Evolutionary conservation across 2,888 invertebrate genomes (phyloP).

Genomic region (Neria commutata): DNA sequence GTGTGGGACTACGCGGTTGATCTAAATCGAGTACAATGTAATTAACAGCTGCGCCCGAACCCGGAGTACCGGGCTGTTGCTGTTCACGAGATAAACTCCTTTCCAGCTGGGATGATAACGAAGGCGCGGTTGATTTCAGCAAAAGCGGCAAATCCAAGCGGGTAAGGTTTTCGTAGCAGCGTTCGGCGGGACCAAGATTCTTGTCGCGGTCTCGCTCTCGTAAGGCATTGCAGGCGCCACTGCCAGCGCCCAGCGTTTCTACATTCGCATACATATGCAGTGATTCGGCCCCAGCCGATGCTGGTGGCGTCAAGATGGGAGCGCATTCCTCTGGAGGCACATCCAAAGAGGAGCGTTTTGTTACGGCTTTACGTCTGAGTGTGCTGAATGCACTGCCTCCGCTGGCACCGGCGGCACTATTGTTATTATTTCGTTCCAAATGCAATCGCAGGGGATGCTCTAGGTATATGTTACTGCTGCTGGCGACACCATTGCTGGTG

Average conservation of each 20-base stretch:
- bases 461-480: slow-evolving; percentile 66
- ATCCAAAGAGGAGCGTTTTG: slow-evolving; percentile 49
- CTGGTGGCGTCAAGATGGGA: slow-evolving; percentile 40
- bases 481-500: slow-evolving; percentile 7
- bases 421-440: slow-evolving; percentile 43
- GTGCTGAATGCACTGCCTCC: slow-evolving; percentile 6
- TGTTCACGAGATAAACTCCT: too few relatives aligned
- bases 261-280: slow-evolving; percentile 55
- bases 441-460: slow-evolving; percentile 62
- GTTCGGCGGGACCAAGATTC: slow-evolving; percentile 39
- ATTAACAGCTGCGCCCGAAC: slow-evolving; percentile 44
- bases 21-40: slow-evolving; percentile 60
- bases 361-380: slow-evolving; percentile 24
- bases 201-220: slow-evolving; percentile 26
- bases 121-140: slow-evolving; percentile 26
- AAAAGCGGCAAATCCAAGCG: slow-evolving; percentile 46
- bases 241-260: slow-evolving; percentile 33
- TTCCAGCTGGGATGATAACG: neutral
- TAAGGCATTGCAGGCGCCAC: slow-evolving; percentile 19
- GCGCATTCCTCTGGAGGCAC: slow-evolving; percentile 59
- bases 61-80: neutral
- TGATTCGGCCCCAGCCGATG: slow-evolving; percentile 28
- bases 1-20: slow-evolving; percentile 53
- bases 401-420: neutral
- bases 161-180: slow-evolving; percentile 55